Base-by-base conservation (phyloP, 2,113 vertebrate species). In the Arvicanthis niloticus region DNA sequence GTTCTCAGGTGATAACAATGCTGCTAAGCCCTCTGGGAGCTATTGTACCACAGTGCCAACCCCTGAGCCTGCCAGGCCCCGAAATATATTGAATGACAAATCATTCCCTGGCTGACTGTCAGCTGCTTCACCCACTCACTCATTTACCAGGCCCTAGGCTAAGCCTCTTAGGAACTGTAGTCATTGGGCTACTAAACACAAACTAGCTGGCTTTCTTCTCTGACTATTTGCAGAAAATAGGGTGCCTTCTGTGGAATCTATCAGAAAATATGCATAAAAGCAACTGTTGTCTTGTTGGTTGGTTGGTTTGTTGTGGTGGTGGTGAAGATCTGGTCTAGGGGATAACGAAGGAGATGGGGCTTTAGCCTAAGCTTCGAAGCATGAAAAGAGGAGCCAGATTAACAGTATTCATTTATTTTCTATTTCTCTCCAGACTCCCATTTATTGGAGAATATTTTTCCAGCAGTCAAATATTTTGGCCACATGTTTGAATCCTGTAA, bases 391-490 rank as follows among this genome's bases (percentile, higher is more conserved):
- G 21, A 24, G 26, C 72, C 77, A 87, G 48, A 40, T 70, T 62
- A 16, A 21, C 4, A 87, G 51, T 53, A 94, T 34, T 60, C 45
- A 13, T 65, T 31, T n/a, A 91, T 68, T 26, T 92, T 82, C n/a
- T 77, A 75, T 78, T 78, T 97, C 72, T 72, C 78, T 42, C 29
- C 75, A 68, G 85, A 24, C 29, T 51, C 77, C 87, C 29, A 24
- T 86, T 93, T 86, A 95, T 82, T 72, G 53, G 76, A 91, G 58
- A 86, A 75, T 26, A 80, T 31, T 80, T 82, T 95, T 58, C 65
- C 0, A 1, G 76, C 51, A 80, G 84, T 62, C 91, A 88, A 92
- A 81, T 81, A 80, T 90, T 92, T 84, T n/a, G 31, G 94, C 78
- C 16, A 0, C 82, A 34, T 42, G 80, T 84, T 45, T 87, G 88